Evolutionary conservation across 2,888 invertebrate genomes (phyloP).

Genomic region (Scaptodrosophila latifasciaeformis): DNA sequence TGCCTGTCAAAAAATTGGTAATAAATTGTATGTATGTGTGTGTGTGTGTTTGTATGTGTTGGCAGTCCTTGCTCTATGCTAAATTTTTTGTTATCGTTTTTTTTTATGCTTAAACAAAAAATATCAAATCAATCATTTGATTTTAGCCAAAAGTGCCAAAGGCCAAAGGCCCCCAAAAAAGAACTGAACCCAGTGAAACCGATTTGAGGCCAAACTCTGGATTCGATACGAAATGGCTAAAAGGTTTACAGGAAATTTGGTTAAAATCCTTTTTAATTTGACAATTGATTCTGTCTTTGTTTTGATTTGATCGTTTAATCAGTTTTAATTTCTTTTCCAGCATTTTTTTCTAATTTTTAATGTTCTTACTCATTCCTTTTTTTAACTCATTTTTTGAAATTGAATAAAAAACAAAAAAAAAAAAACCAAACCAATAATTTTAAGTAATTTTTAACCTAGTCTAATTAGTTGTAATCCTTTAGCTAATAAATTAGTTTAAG

Average conservation of each 20-base stretch:
- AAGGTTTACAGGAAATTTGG: no score
- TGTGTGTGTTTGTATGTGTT: constrained; percentile 12
- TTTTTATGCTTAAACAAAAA: constrained; percentile 24
- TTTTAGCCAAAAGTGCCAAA: constrained; percentile 40
- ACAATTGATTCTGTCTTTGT: no score
- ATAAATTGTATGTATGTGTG: constrained; percentile 18
- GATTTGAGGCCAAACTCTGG: no score
- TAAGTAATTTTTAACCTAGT: constrained; percentile 12
- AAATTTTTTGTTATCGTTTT: constrained; percentile 15
- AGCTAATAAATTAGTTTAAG: constrained; percentile 50
- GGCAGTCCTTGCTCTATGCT: neutral
- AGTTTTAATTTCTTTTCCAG: constrained; percentile 17
- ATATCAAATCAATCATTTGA: constrained; percentile 49
- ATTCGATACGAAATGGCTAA: no score
- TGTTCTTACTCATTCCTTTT: constrained; percentile 27
- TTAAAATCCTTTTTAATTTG: no score
- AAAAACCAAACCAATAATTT: constrained; percentile 6
- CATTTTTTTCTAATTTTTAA: constrained; percentile 8
- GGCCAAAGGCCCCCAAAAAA: constrained; percentile 14
- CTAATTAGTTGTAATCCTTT: constrained; percentile 39
- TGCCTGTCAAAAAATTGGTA: neutral
- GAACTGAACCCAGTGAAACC: no score
- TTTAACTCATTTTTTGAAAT: constrained; percentile 19
- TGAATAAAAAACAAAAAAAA: constrained; percentile 8
- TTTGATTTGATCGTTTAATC: constrained; percentile 6